These are phyloP conservation scores for Eilema caniola DNA, from an alignment of 2,888 invertebrate genomes.

Conservation along the genomic window DNA sequence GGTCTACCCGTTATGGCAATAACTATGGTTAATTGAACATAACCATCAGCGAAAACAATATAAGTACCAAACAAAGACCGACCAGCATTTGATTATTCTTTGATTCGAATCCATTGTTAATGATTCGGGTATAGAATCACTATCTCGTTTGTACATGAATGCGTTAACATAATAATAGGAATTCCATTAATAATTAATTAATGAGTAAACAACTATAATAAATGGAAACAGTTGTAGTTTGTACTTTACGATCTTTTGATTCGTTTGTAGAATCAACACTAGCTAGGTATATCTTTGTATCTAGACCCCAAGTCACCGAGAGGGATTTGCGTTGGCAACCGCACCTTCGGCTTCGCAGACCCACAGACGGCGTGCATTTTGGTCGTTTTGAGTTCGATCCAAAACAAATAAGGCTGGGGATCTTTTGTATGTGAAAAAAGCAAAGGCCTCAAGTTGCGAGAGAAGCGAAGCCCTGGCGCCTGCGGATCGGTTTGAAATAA, in stretches of 20 bases:
- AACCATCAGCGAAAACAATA: neutral
- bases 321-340: too few relatives aligned
- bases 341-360: too few relatives aligned
- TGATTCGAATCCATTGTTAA: constrained; percentile 50
- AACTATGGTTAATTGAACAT: neutral
- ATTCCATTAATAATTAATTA: constrained; percentile 55
- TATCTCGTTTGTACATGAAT: constrained; percentile 58
- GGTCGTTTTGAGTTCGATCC: too few relatives aligned
- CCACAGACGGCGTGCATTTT: too few relatives aligned
- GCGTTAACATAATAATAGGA: constrained; percentile 65
- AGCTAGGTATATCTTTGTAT: too few relatives aligned
- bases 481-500: too few relatives aligned
- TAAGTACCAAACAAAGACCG: neutral
- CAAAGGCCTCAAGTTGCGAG: too few relatives aligned
- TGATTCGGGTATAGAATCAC: constrained; percentile 47
- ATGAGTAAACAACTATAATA: constrained; percentile 44
- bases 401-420: too few relatives aligned
- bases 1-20: too few relatives aligned
- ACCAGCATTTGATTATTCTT: constrained; percentile 23
- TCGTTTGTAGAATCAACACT: constrained; percentile 12
- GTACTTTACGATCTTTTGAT: constrained; percentile 37
- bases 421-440: too few relatives aligned
- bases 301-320: too few relatives aligned
- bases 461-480: too few relatives aligned
- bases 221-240: constrained; percentile 47